Conservation (phyloP, 2,888 invertebrate species). For the Elmis aenea region DNA sequence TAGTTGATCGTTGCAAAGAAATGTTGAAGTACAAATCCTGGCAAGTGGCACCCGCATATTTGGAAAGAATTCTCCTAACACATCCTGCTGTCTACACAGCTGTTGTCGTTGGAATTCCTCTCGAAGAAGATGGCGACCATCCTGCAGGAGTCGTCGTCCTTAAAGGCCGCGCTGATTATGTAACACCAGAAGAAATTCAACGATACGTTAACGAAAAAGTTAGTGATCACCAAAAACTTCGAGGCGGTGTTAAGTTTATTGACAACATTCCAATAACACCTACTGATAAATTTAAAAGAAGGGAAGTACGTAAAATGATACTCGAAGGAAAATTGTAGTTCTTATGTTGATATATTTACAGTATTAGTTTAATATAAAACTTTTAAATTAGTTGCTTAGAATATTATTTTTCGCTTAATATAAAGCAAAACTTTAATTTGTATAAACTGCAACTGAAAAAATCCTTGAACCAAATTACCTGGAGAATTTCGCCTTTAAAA, state of each 20-base stretch:
- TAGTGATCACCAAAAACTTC: slow-evolving; percentile 9
- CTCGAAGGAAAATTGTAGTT: too few species aligned
- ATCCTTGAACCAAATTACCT: too few species aligned
- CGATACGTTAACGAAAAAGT: slow-evolving; percentile 10
- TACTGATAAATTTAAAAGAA: slow-evolving; percentile 10
- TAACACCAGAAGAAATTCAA: slow-evolving; percentile 26
- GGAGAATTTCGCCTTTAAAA: too few species aligned
- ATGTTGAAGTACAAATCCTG: slow-evolving; percentile 36
- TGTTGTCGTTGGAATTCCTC: slow-evolving; percentile 26
- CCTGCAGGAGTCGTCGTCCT: slow-evolving; percentile 19
- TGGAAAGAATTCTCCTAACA: slow-evolving; percentile 24
- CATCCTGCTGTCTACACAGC: slow-evolving; percentile 24
- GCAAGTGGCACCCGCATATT: slow-evolving; percentile 23
- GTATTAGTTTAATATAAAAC: too few species aligned
- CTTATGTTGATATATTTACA: too few species aligned
- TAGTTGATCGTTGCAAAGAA: slow-evolving; percentile 51
- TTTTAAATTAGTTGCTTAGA: too few species aligned
- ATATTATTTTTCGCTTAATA: too few species aligned
- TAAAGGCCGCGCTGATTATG: slow-evolving; percentile 25
- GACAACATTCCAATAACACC: slow-evolving; percentile 13
- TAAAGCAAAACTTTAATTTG: too few species aligned
- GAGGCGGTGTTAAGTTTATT: slow-evolving; percentile 14
- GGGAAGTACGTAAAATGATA: slow-evolving; percentile 2
- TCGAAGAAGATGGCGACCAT: slow-evolving; percentile 28
- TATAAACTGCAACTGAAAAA: too few species aligned